A percentile compares a stretch with the other conserved stretches of the same genome.
Evolutionary conservation across 2,797 vertebrate species (phyloP).

Genomic region (Sphenodon punctatus): DNA sequence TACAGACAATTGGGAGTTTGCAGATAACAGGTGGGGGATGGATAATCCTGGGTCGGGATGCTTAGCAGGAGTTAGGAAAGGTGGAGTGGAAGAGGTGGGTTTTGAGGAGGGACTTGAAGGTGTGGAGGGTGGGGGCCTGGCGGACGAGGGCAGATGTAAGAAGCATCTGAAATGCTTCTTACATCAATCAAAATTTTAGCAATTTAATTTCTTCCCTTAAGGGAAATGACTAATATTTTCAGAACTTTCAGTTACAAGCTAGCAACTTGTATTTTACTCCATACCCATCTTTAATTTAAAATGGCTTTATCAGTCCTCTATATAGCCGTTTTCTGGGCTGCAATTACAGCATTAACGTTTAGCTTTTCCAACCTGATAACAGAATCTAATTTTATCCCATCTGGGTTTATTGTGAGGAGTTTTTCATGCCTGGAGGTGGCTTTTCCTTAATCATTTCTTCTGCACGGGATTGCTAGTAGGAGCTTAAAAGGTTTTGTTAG

Average conservation of each 20-base stretch:
- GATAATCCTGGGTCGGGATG: too few relatives aligned
- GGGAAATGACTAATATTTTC: not conserved
- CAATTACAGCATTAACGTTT: constrained; percentile 63
- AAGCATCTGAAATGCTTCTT: not conserved
- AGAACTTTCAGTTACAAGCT: constrained; percentile 24
- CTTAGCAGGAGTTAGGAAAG: too few relatives aligned
- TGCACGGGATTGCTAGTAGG: constrained; percentile 43
- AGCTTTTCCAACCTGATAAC: constrained; percentile 64
- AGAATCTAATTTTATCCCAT: constrained; percentile 66
- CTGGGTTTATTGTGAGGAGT: constrained; percentile 60
- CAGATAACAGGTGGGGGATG: too few relatives aligned
- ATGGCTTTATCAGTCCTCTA: constrained; percentile 52
- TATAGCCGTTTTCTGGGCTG: constrained; percentile 38
- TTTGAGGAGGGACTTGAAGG: too few relatives aligned
- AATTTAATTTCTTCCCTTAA: constrained; percentile 29
- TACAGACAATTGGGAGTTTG: too few relatives aligned
- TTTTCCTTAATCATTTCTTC: constrained; percentile 63
- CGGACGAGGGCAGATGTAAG: too few relatives aligned
- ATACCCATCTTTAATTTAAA: constrained; percentile 61
- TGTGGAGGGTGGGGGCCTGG: too few relatives aligned
- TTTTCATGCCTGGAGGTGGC: constrained; percentile 41
- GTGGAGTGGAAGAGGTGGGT: too few relatives aligned
- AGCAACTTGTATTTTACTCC: constrained; percentile 37
- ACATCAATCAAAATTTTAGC: not conserved
- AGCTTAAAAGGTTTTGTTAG: constrained; percentile 47